Percentiles rank a stretch among this genome's conserved stretches.
Conservation (phyloP, 2,888 invertebrate genomes). For the Osmoderma eremita region DNA sequence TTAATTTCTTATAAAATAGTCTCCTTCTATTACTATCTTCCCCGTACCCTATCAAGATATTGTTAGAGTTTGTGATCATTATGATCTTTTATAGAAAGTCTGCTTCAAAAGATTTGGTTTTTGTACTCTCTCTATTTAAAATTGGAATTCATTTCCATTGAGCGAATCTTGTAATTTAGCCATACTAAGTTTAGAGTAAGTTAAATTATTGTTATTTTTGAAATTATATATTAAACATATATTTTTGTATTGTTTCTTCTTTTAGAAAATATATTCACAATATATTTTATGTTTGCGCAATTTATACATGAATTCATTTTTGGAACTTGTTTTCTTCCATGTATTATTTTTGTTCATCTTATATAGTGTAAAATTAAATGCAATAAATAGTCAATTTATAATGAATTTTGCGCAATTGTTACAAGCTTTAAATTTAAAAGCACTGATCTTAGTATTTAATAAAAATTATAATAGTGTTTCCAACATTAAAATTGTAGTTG, state of each 20-base stretch:
- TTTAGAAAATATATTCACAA: not conserved
- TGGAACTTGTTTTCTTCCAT: conserved; percentile 3
- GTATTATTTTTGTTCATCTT: no score
- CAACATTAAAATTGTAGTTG: conserved; percentile 10
- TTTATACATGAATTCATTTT: conserved; percentile 12
- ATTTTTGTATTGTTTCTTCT: conserved; percentile 26
- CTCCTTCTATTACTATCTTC: conserved; percentile 7
- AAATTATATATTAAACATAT: conserved; percentile 23
- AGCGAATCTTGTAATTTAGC: conserved; percentile 6
- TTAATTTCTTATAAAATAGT: conserved; percentile 42
- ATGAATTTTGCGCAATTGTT: conserved; percentile 31
- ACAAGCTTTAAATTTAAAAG: conserved; percentile 25
- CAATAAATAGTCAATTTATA: conserved; percentile 36
- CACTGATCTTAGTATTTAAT: conserved; percentile 17
- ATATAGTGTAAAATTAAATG: conserved; percentile 15
- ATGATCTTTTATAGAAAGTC: conserved; percentile 1
- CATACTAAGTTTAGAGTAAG: conserved; percentile 19
- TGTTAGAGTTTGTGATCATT: conserved; percentile 28
- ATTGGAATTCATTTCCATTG: conserved; percentile 14
- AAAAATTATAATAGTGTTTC: not conserved
- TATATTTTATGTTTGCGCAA: no score
- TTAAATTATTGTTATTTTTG: conserved; percentile 27
- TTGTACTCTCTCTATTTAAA: no score
- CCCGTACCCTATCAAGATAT: conserved; percentile 2
- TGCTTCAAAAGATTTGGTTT: conserved; percentile 14